Conservation (phyloP, 2,797 vertebrate species). For the Halcyon smyrnensis region DNA sequence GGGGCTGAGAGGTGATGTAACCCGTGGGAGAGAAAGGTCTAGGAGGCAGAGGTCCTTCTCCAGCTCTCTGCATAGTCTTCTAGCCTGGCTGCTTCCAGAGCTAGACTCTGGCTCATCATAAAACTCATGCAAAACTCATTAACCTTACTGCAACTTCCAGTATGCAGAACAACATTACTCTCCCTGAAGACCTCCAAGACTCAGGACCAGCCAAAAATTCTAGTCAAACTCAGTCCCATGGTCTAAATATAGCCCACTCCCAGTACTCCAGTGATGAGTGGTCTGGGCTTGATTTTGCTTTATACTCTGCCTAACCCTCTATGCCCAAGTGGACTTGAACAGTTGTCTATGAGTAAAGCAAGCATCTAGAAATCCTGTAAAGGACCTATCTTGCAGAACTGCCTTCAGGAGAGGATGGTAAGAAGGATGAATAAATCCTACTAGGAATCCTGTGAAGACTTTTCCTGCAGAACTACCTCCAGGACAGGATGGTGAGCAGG, state of each 20-base stretch:
- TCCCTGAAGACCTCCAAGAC: neutral
- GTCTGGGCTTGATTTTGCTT: neutral
- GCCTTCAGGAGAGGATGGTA: neutral
- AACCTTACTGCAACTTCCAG: neutral
- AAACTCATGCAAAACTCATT: neutral
- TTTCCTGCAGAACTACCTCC: neutral
- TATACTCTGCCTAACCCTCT: neutral
- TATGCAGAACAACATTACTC: neutral
- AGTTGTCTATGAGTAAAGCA: neutral
- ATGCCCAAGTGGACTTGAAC: fast-evolving
- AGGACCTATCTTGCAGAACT: neutral
- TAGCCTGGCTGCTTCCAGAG: neutral
- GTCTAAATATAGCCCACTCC: neutral
- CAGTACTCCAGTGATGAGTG: neutral
- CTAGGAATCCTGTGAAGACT: neutral
- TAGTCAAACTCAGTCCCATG: neutral
- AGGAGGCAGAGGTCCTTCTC: neutral
- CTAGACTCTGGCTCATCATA: neutral
- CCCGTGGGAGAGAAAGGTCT: neutral
- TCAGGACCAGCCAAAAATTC: neutral
- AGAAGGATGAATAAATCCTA: neutral
- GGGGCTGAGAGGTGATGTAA: neutral
- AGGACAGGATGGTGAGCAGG: neutral
- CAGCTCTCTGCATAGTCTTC: neutral
- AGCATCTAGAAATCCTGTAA: neutral